Evolutionary conservation across 1,140 invertebrate genomes (phyloP), one percentile per base, ranked within the genome.

Genomic region (Teleopsis dalmanni): DNA sequence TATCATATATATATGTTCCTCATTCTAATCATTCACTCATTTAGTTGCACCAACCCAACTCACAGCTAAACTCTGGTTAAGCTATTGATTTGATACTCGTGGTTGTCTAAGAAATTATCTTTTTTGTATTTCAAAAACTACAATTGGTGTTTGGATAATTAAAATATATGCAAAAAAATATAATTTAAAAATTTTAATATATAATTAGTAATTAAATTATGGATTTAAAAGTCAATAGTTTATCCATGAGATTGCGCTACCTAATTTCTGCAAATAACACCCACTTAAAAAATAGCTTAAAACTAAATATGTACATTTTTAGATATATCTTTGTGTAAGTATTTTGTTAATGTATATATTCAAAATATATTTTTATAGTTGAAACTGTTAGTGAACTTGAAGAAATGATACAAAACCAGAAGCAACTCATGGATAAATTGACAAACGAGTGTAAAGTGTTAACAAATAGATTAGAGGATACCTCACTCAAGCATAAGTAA

Each of bases 391-490:
- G 80, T 77, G 85, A 85, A 75, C 80, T 90, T 75, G 86, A 88
- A 78, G 78, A 81, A 70, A 83, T 87, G 78, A 82, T 90, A 76
- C 82, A 82, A 73, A 85, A 83, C 73, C 87, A 90, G 80, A 87
- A 86, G 77, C 81, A 80, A 79, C 81, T 88, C 79, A 84, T 89
- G 82, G 85, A 87, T 76, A 87, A 85, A 81, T 80, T 90, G 66
- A 85, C 85, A 62, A 77, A 75, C 62, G 85, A 90, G 78, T 89
- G 87, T 78, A 85, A 85, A 77, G 80, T 78, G 72, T 79, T 90
- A 72, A 88, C 86, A 67, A 78, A 82, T 73, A 87, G 85, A 78
- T 81, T 89, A 76, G 86, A 90, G 78, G 84, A 86, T 73, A 81
- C 84, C 69, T 82, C 81, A 69, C 74, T 79, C 72, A 84, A 81